Evolutionary conservation across 2,113 vertebrate species (phyloP).

Genomic region (Calyptommatus sinebrachiatus): DNA sequence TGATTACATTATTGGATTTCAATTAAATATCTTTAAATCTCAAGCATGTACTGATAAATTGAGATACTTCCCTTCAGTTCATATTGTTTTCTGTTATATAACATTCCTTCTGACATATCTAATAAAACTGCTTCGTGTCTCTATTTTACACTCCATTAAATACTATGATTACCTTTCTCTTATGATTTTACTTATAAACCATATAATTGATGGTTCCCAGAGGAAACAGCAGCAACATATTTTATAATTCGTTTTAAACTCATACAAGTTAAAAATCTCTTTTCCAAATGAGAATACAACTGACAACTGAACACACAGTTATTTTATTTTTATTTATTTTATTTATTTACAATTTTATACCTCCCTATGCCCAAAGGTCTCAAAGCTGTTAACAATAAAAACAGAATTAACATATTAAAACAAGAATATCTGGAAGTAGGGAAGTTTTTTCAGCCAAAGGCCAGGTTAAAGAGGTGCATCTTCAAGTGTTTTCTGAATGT

Average conservation of each 20-base stretch:
- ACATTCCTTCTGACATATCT: constrained; percentile 13
- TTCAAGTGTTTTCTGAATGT: background rate
- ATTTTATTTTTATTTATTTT: background rate
- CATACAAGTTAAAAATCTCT: background rate
- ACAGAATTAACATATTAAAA: too few species aligned
- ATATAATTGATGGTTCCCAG: constrained; percentile 6
- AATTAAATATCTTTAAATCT: constrained; percentile 24
- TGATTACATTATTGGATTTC: background rate
- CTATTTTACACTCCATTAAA: constrained; percentile 30
- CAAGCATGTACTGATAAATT: background rate
- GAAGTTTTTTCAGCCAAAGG: too few species aligned
- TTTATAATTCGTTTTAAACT: constrained; percentile 26
- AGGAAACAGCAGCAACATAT: background rate
- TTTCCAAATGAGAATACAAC: background rate
- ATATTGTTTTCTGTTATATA: background rate
- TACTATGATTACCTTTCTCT: background rate
- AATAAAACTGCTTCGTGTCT: background rate
- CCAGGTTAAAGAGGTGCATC: too few species aligned
- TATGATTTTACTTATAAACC: constrained; percentile 5
- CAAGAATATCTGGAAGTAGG: too few species aligned
- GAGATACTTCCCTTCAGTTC: background rate
- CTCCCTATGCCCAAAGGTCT: too few species aligned
- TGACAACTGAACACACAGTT: background rate
- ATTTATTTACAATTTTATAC: too few species aligned
- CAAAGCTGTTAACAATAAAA: too few species aligned